phyloP scores from a whole-genome alignment of 1,140 invertebrate genomes.

The Lepidurus packardi region DNA sequence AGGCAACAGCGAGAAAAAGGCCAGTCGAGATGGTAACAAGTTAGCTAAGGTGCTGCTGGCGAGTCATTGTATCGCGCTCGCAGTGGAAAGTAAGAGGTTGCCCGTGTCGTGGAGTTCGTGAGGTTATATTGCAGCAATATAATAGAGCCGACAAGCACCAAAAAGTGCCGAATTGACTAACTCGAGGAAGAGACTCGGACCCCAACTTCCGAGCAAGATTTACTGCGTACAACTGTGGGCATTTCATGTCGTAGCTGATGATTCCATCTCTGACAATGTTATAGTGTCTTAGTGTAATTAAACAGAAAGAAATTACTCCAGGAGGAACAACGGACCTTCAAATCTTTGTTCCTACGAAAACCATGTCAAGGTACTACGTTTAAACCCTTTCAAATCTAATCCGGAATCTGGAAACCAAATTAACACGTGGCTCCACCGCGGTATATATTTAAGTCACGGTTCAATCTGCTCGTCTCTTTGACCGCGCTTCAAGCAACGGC shows the following conservation, averaged over 20 bases:
- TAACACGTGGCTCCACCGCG: neutral
- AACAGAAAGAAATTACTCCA: no score
- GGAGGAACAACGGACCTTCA: no score
- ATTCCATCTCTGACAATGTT: no score
- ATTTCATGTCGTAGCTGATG: no score
- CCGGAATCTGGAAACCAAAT: neutral
- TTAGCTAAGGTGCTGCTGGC: neutral
- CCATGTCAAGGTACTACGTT: neutral
- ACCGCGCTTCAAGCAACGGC: neutral
- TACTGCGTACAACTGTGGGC: no score
- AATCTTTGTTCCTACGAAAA: neutral
- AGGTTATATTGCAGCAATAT: neutral
- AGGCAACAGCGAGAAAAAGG: neutral
- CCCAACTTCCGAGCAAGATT: no score
- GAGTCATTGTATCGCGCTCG: neutral
- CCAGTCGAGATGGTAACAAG: neutral
- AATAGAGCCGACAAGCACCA: neutral
- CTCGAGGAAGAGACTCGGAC: no score
- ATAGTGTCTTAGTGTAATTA: no score
- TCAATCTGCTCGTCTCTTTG: neutral
- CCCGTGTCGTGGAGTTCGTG: neutral
- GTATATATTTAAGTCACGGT: neutral
- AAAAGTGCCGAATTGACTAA: neutral
- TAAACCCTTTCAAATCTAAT: neutral
- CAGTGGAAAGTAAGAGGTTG: conserved; percentile 11